Base-by-base conservation (phyloP, 2,888 invertebrate genomes). In the Pristionchus entomophagus region DNA sequence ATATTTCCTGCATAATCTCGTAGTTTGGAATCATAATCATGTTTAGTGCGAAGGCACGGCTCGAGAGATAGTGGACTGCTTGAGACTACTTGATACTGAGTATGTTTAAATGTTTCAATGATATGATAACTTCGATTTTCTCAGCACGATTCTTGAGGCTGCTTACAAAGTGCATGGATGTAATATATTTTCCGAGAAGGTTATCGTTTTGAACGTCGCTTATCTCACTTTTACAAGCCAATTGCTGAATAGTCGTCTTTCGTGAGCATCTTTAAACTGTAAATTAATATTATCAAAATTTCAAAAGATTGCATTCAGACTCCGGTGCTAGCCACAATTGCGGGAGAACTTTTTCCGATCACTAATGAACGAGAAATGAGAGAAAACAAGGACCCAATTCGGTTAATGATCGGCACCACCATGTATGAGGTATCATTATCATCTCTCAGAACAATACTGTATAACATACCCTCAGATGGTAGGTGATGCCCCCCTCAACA, bases 361-460 rank as follows among this genome's bases (percentile, higher is more conserved):
- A 6, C 29, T 10, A 65, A 19, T 35, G 29, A n/a, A 35, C 26
- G 8, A 12, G 65, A 65, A 32, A 6, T 65, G 5, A 17, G 19
- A 17, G 29, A 65, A 10, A 29, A 32, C 10, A 29, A 8, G 14
- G 29, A n/a, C 8, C 65, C 65, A 5, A 10, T 65, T 12, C 26
- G 65, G n/a, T 32, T 65, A 12, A 65, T 65, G 65, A 29, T 65
- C 22, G 65, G 65, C 14, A 65, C 65, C 17, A 65, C 65, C 22
- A 65, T 65, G 6, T 65, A 65, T 65, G 65, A 65, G 56, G 56
- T 56, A 14, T 56, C n/a, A n/a, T n/a, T n/a, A n/a, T n/a, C n/a
- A n/a, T n/a, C n/a, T 6, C 6, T 45, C 6, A 45, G 6, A 45
- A 10, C 14, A 6, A 45, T 45, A 45, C 8, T 14, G 19, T 56